Evolutionary conservation across 2,797 vertebrate genomes (phyloP).

Genomic region (Dryobates pubescens): DNA sequence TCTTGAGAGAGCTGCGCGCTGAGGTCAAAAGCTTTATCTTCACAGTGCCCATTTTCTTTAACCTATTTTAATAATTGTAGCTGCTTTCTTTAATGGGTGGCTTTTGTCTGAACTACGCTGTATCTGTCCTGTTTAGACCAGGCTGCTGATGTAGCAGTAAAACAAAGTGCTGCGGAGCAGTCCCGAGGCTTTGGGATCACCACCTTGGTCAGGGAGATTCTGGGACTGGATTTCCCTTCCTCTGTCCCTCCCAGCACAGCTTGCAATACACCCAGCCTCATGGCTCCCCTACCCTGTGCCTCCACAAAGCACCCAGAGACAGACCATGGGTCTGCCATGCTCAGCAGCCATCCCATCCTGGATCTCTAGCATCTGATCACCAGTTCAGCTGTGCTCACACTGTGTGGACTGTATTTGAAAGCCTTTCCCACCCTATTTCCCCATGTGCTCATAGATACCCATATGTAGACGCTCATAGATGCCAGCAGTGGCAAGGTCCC

Average conservation of each 20-base stretch:
- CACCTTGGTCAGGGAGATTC: not conserved
- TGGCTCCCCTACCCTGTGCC: not conserved
- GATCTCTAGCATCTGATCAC: not conserved
- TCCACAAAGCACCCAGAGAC: not conserved
- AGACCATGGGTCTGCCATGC: rapidly evolving
- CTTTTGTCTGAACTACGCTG: conserved; percentile 54
- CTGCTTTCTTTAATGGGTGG: conserved; percentile 49
- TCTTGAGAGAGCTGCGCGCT: not conserved
- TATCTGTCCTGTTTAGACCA: conserved; percentile 29
- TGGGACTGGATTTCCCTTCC: not conserved
- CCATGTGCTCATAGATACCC: rapidly evolving
- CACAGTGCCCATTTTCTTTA: conserved; percentile 42
- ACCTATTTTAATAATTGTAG: conserved; percentile 63
- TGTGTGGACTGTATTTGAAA: rapidly evolving
- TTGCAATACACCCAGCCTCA: rapidly evolving
- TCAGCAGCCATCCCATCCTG: rapidly evolving
- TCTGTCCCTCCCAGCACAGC: too few species aligned
- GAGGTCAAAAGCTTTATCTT: conserved; percentile 63
- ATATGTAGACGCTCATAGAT: not conserved
- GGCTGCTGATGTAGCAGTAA: conserved; percentile 21
- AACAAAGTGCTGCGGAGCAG: rapidly evolving
- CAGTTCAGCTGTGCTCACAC: rapidly evolving
- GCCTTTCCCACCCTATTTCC: not conserved
- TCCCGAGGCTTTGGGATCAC: not conserved
- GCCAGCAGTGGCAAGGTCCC: not conserved